Evolutionary conservation across 2,888 invertebrate genomes (phyloP), one percentile per base, ranked within the genome.

Genomic region (Dorcus parallelipipedus): DNA sequence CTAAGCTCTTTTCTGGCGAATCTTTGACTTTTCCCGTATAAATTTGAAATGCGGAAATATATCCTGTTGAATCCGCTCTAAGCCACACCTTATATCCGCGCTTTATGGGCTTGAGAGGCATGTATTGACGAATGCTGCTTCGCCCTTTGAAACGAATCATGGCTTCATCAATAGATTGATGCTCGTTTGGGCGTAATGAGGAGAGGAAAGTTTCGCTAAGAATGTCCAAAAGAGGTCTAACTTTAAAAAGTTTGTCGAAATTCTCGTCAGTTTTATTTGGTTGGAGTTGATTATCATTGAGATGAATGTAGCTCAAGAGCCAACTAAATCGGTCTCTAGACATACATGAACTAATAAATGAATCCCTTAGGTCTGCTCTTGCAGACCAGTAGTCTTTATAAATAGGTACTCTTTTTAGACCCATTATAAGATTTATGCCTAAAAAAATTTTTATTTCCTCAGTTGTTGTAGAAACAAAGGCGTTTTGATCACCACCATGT

Each of bases 21-120:
- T 52, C 40, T 9, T 10, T 38, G 2, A 56, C 72, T 63, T 77
- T 78, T 4, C 72, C 69, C 7, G 64, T 67, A 49, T 69, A 70
- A 9, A 71, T 65, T 33, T 71, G 63, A 65, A 73, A 73, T 47
- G 70, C 50, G 41, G 42, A 64, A 9, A 67, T 49, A 59, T 65
- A 69, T n/a, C 67, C 69, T 10, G 48, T 49, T 67, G 64, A 58
- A 57, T 66, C 61, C 38, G 65, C 65, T 45, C 61, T 17, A 17
- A 69, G 55, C 66, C 69, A 71, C 10, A 69, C 60, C 58, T 69
- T 71, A 50, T 64, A 69, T 14, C 14, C 14, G 14, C 14, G 14
- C 14, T 14, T 14, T 14, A 14, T 14, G 14, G 14, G 14, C 14
- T 14, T 14, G 14, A 14, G 14, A 14, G 14, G 14, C 14, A 14